A percentile compares a stretch with the other conserved stretches of the same genome.
Evolutionary conservation across 2,113 vertebrate species (phyloP).

Genomic region (Protobothrops mucrosquamatus): DNA sequence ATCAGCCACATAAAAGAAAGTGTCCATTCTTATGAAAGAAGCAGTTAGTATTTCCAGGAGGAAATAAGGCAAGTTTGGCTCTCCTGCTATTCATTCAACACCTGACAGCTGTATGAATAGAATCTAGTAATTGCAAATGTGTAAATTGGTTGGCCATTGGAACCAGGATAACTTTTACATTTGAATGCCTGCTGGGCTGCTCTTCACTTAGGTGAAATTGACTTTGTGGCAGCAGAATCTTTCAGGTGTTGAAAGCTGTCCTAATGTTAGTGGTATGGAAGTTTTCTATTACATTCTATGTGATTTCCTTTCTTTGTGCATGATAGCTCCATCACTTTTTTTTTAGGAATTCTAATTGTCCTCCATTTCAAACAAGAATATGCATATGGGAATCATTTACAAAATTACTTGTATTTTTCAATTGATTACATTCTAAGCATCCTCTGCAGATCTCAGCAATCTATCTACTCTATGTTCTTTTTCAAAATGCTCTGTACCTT

Average conservation of each 20-base stretch:
- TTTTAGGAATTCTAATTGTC: not conserved
- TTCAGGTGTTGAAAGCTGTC: not conserved
- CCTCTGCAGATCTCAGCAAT: not conserved
- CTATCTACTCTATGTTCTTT: not conserved
- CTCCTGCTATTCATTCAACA: conserved; percentile 8
- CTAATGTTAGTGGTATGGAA: not conserved
- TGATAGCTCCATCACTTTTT: not conserved
- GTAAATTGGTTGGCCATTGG: not conserved
- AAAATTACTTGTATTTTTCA: not conserved
- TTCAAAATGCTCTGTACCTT: not conserved
- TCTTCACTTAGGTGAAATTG: not conserved
- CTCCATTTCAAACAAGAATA: not conserved
- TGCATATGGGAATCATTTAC: not conserved
- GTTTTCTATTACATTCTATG: not conserved
- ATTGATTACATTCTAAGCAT: not conserved
- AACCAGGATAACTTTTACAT: not conserved
- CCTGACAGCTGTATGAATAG: not conserved
- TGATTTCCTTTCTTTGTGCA: not conserved
- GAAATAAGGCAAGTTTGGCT: not conserved
- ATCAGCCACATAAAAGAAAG: not conserved
- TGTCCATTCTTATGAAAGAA: conserved; percentile 18
- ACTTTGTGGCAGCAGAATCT: not conserved
- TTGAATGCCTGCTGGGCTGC: not conserved
- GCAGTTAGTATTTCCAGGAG: not conserved
- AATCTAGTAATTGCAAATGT: not conserved